Conservation (phyloP, 37 sponge, comb jelly and placozoan genomes). For the Dysidea cf. avara region DNA sequence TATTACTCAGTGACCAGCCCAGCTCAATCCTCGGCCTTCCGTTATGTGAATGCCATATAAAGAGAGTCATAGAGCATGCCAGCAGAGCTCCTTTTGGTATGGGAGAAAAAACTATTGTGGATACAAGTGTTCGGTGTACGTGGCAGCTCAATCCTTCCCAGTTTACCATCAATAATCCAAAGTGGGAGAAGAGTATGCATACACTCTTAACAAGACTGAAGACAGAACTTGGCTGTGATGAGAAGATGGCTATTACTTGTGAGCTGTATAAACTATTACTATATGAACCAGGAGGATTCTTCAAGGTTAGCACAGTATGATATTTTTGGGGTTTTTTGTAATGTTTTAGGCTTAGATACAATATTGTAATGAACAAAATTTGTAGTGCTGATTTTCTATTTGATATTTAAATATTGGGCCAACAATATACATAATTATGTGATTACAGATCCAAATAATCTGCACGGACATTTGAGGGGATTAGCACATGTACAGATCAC, state of each 20-base stretch:
- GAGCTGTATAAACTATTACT: constrained; percentile 31
- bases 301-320: too few species aligned
- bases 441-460: too few species aligned
- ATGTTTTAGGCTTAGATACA: constrained; percentile 2
- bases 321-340: constrained; percentile 23
- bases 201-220: background rate
- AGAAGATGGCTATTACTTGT: background rate
- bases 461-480: too few species aligned
- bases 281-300: too few species aligned
- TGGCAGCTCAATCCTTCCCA: constrained; percentile 33
- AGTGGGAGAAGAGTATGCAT: constrained; percentile 4
- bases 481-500: too few species aligned
- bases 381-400: too few species aligned
- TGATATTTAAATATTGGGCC: too few species aligned
- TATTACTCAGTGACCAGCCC: background rate
- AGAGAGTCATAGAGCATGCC: background rate
- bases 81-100: constrained; percentile 21
- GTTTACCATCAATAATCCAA: constrained; percentile 11
- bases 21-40: constrained; percentile 12
- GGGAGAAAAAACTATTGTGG: constrained; percentile 24
- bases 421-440: too few species aligned
- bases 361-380: too few species aligned
- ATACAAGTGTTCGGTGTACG: constrained; percentile 2
- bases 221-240: constrained; percentile 23
- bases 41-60: background rate